Evolutionary conservation across 2,888 invertebrate genomes (phyloP).

Genomic region (Entomobrya proxima): DNA sequence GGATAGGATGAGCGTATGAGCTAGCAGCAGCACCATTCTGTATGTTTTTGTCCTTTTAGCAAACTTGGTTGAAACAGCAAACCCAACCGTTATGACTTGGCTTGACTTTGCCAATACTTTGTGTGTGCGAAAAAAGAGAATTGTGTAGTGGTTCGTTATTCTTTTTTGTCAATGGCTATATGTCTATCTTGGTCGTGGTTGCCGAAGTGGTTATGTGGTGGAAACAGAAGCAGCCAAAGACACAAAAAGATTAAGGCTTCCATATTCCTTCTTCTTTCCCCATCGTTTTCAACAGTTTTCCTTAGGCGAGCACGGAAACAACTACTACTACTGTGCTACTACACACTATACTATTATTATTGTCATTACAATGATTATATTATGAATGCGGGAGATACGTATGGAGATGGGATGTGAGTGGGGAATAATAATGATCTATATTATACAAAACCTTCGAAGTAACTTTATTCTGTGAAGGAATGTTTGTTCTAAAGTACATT

Average conservation of each 20-base stretch:
- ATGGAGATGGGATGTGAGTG: not conserved
- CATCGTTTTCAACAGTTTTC: not conserved
- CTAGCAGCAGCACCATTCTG: too few species aligned
- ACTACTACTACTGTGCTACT: not conserved
- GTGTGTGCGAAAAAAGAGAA: too few species aligned
- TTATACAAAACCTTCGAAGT: not conserved
- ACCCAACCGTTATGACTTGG: too few species aligned
- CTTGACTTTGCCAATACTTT: too few species aligned
- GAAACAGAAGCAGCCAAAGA: not conserved
- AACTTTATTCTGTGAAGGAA: too few species aligned
- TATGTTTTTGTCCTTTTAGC: too few species aligned
- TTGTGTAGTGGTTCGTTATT: too few species aligned
- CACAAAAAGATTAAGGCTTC: constrained; percentile 37
- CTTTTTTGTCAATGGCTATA: not conserved
- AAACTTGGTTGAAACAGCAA: too few species aligned
- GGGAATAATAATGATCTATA: not conserved
- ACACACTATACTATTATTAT: not conserved
- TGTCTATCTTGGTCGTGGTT: not conserved
- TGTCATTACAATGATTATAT: constrained; percentile 13
- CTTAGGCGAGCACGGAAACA: not conserved
- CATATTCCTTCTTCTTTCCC: not conserved
- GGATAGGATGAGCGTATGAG: too few species aligned
- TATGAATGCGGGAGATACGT: not conserved
- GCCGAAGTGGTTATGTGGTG: not conserved
- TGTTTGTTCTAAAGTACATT: too few species aligned